Percentiles rank a stretch among this genome's conserved stretches.
Evolutionary conservation across 2,888 invertebrate genomes (phyloP).

Genomic region (Apodemia hepburni): DNA sequence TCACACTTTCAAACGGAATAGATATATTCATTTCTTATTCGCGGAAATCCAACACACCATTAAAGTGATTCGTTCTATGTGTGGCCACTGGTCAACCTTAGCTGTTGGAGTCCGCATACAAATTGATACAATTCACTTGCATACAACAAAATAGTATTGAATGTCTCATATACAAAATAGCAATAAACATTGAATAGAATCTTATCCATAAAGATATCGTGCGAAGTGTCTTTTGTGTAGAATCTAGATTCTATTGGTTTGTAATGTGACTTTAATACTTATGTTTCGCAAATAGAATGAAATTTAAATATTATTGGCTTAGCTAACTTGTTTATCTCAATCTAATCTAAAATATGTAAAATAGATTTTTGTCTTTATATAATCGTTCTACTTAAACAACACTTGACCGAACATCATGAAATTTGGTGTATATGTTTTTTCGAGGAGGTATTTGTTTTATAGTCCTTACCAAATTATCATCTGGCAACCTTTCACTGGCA

Average conservation of each 20-base stretch:
- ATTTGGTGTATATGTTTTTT: too few species aligned
- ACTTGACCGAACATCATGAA: too few species aligned
- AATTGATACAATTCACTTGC: conserved; percentile 44
- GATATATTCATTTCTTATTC: neutral
- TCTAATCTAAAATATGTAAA: too few species aligned
- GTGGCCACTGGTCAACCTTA: neutral
- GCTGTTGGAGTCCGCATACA: conserved; percentile 37
- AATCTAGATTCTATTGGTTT: conserved; percentile 1
- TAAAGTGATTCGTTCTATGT: conserved; percentile 2
- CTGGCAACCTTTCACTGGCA: too few species aligned
- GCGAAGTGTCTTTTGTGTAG: conserved; percentile 22
- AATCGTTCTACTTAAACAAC: too few species aligned
- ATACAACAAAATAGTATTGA: conserved; percentile 33
- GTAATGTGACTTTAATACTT: neutral
- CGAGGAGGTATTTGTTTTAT: too few species aligned
- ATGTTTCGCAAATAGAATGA: neutral
- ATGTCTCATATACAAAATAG: conserved; percentile 27
- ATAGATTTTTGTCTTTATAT: too few species aligned
- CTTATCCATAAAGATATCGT: conserved; percentile 24
- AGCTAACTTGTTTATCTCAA: too few species aligned
- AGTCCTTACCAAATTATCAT: too few species aligned
- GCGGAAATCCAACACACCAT: neutral
- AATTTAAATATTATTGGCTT: too few species aligned
- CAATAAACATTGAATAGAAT: conserved; percentile 35
- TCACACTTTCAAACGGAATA: neutral